Base-by-base conservation (phyloP, 2,888 invertebrate species). In the Tanytarsus gracilentus region DNA sequence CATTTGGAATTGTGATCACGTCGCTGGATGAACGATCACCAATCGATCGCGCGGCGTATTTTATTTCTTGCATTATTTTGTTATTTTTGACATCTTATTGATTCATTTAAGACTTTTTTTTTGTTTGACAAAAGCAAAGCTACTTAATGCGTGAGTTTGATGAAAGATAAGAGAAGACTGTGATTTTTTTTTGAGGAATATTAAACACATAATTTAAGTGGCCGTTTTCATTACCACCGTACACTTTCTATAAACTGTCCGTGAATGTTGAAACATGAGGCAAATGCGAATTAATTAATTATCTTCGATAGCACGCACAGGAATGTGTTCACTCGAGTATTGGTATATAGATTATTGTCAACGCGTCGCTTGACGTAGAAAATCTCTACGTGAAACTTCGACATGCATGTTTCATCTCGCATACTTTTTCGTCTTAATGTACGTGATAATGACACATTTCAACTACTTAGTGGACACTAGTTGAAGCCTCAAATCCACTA, bases 391-490 rank as follows among this genome's bases (percentile, higher is more conserved):
- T 23, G 48, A 18, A 18, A 48, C 23, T 48, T 21, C 21, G n/a
- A n/a, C n/a, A 11, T 23, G 21, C 18, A 21, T 23, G 21, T 5
- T 5, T 48, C n/a, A 9, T 33, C n/a, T 33, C 48, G 21, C 5
- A n/a, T 21, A 4, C 11, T 14, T 16, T 48, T 48, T 48, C 9
- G 9, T 48, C 9, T 18, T 48, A 9, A 18, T 18, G 9, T 18
- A 48, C 48, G 48, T 48, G 48, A 48, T 48, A 48, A 48, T 48
- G 48, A 48, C 48, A 48, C 48, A 48, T 48, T 48, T 23, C 25
- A 29, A n/a, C n/a, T n/a, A n/a, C n/a, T n/a, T n/a, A n/a, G n/a
- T n/a, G n/a, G n/a, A n/a, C n/a, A n/a, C n/a, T n/a, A n/a, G n/a
- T n/a, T n/a, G n/a, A n/a, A n/a, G n/a, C n/a, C n/a, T n/a, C n/a